Evolutionary conservation across 2,888 invertebrate species (phyloP).

Genomic region (Diplolepis rosae): DNA sequence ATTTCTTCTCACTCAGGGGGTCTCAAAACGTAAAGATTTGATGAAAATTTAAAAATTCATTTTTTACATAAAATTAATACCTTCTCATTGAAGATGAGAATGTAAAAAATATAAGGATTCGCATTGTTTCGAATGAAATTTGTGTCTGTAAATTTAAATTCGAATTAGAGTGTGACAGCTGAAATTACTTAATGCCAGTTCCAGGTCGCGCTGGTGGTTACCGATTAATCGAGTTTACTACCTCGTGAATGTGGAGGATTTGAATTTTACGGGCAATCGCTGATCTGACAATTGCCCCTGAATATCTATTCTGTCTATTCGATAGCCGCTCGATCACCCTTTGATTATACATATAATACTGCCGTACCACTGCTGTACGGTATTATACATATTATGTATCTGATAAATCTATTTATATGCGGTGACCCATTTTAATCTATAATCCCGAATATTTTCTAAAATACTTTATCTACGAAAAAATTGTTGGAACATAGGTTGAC

Average conservation of each 20-base stretch:
- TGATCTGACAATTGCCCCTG: slow-evolving; percentile 17
- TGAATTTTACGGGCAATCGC: slow-evolving; percentile 28
- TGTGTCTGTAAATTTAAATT: not conserved
- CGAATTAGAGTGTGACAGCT: not conserved
- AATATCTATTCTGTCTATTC: slow-evolving; percentile 23
- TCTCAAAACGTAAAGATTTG: no score
- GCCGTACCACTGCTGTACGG: not conserved
- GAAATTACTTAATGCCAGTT: slow-evolving; percentile 19
- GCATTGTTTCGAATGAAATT: not conserved
- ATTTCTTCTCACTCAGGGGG: no score
- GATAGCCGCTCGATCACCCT: slow-evolving; percentile 11
- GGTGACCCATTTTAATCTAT: no score
- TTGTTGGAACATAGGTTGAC: no score
- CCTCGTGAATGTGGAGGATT: slow-evolving; percentile 13
- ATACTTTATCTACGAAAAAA: no score
- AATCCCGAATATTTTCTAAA: no score
- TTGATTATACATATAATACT: slow-evolving; percentile 16
- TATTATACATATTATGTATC: no score
- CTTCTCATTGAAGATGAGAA: no score
- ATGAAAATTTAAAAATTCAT: no score
- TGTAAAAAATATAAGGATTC: no score
- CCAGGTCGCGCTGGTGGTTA: not conserved
- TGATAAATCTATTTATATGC: no score
- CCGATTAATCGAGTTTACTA: slow-evolving; percentile 28
- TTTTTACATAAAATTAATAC: no score